A percentile compares a stretch with the other conserved stretches of the same genome.
These are phyloP conservation scores for Acleris sparsana DNA, from an alignment of 2,888 invertebrate genomes.

Conservation along the genomic window DNA sequence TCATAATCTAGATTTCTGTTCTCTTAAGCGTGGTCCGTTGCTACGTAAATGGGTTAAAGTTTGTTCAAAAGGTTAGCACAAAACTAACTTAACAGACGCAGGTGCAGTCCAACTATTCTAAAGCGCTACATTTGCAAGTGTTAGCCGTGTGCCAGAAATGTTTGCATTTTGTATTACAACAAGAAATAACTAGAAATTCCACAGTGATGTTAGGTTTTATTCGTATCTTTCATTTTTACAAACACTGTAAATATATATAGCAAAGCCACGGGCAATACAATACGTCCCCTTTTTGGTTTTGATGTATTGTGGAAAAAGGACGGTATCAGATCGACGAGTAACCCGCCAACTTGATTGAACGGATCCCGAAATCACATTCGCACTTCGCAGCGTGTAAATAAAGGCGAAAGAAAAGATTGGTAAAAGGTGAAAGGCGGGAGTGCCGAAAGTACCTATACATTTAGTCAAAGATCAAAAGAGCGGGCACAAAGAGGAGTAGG, in stretches of 20 bases:
- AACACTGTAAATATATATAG: background rate
- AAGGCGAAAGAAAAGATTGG: constrained; percentile 55
- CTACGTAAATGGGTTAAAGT: too few relatives aligned
- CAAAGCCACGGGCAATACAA: background rate
- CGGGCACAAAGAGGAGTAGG: constrained; percentile 56
- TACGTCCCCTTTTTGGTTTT: background rate
- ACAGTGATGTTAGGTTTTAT: background rate
- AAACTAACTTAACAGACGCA: constrained; percentile 6
- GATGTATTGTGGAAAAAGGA: constrained; percentile 7
- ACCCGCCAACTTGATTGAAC: constrained; percentile 29
- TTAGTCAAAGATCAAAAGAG: constrained; percentile 58
- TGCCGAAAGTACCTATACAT: constrained; percentile 54
- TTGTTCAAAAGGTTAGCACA: background rate
- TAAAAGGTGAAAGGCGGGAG: constrained; percentile 62
- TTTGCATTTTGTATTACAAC: background rate
- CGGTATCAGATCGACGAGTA: constrained; percentile 13
- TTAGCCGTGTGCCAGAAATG: background rate
- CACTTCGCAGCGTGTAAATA: constrained; percentile 40
- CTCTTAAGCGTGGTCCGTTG: too few relatives aligned
- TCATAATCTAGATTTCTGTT: too few relatives aligned
- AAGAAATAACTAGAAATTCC: background rate
- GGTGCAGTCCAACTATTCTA: constrained; percentile 12
- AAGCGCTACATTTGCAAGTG: constrained; percentile 12
- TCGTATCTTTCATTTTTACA: background rate
- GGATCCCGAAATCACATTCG: constrained; percentile 35